These are phyloP conservation scores for Pachliopta kotzebuea DNA, from an alignment of 2,888 invertebrate genomes.

Conservation along the genomic window DNA sequence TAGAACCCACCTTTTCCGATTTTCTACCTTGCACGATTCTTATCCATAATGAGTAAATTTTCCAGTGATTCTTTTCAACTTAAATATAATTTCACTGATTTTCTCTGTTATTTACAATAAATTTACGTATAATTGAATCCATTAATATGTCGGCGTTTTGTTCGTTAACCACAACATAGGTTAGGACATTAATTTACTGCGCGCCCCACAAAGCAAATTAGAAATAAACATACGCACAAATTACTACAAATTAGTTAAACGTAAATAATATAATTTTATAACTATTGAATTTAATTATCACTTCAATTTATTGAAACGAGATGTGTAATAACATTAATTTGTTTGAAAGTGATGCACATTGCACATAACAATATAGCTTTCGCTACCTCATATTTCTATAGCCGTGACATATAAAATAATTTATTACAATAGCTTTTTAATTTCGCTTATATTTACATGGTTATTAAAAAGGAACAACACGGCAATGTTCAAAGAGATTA, in stretches of 20 bases:
- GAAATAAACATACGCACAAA: neutral
- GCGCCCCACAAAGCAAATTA: neutral
- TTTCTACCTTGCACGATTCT: neutral
- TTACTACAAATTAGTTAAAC: neutral
- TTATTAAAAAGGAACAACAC: no score
- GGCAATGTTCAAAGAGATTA: no score
- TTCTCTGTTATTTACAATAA: neutral
- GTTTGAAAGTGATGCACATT: no score
- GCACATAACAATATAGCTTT: no score
- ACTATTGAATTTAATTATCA: neutral
- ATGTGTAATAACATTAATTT: no score
- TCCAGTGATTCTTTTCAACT: neutral
- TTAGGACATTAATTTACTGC: neutral
- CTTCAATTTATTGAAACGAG: no score
- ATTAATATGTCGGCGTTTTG: neutral
- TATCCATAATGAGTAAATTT: neutral
- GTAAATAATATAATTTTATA: neutral
- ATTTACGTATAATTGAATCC: neutral
- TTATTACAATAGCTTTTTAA: no score
- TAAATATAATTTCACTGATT: neutral
- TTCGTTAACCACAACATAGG: constrained; percentile 2
- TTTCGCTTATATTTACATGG: no score
- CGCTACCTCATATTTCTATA: no score
- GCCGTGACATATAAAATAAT: no score
- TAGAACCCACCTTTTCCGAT: no score